Percentiles rank a stretch among this genome's conserved stretches.
Evolutionary conservation across 2,113 vertebrate genomes (phyloP).

Genomic region (Pelobates fuscus): DNA sequence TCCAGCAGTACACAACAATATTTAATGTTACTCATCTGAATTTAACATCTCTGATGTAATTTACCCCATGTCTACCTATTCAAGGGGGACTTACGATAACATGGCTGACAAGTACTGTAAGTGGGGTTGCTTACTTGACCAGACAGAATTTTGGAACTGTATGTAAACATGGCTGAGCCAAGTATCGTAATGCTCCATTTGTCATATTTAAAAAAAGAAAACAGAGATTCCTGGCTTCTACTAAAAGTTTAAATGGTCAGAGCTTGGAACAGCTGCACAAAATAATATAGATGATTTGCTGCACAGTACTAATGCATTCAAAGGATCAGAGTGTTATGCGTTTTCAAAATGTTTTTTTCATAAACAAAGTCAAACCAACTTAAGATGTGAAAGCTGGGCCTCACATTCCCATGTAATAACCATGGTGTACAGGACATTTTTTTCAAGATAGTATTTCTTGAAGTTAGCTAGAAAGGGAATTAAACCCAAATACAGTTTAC

Average conservation of each 20-base stretch:
- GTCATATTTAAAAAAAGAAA: neutral
- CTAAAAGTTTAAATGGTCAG: conserved; percentile 25
- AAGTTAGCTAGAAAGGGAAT: no score
- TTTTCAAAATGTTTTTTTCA: conserved; percentile 1
- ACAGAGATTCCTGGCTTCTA: conserved; percentile 6
- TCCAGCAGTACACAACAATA: no score
- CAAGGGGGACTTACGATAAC: neutral
- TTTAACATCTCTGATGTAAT: neutral
- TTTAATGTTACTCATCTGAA: neutral
- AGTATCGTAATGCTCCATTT: no score
- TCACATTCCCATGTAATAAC: no score
- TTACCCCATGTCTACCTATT: neutral
- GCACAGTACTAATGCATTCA: conserved; percentile 21
- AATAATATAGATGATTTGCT: conserved; percentile 26
- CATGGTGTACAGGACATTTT: no score
- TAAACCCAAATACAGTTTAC: no score
- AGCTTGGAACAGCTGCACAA: conserved; percentile 6
- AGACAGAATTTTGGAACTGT: conserved; percentile 1
- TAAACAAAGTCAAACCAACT: neutral
- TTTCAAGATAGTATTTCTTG: no score
- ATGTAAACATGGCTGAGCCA: neutral
- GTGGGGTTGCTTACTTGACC: neutral
- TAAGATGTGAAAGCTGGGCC: no score
- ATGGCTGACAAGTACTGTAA: neutral
- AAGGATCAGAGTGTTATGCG: conserved; percentile 2